Evolutionary conservation across 2,888 invertebrate genomes (phyloP).

Genomic region (Machimus atricapillus): DNA sequence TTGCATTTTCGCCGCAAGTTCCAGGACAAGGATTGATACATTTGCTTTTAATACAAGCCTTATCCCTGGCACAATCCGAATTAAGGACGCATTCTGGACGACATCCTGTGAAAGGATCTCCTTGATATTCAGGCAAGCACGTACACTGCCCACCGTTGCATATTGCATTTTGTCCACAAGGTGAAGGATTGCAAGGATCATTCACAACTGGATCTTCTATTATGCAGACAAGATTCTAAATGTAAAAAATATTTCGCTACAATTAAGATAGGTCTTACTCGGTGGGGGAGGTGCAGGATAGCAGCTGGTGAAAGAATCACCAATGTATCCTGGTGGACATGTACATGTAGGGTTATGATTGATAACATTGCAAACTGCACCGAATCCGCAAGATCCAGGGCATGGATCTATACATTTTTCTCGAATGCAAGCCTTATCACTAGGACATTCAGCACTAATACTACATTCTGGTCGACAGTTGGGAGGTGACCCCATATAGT

Average conservation of each 20-base stretch:
- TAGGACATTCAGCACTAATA: conserved; percentile 73
- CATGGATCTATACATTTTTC: conserved; percentile 76
- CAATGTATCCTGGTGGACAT: conserved; percentile 67
- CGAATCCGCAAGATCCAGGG: conserved; percentile 72
- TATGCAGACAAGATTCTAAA: conserved; percentile 26
- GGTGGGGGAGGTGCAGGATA: conserved; percentile 53
- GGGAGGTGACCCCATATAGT: conserved; percentile 72
- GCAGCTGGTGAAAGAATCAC: conserved; percentile 66
- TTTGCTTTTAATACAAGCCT: conserved; percentile 74
- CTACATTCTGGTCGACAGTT: conserved; percentile 75
- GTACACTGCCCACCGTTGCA: conserved; percentile 70
- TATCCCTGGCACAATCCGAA: conserved; percentile 72
- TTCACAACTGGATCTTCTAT: conserved; percentile 59
- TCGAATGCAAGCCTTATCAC: conserved; percentile 72
- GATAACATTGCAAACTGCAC: conserved; percentile 69
- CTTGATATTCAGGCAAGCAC: conserved; percentile 76
- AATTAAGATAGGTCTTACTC: conserved; percentile 44
- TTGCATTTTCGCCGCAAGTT: conserved; percentile 76
- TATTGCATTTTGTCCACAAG: conserved; percentile 77
- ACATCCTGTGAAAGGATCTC: conserved; percentile 79
- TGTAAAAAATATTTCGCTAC: conserved; percentile 9
- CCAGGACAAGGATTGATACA: conserved; percentile 78
- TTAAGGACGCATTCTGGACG: conserved; percentile 80
- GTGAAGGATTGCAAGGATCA: conserved; percentile 72
- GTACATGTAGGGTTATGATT: conserved; percentile 74